Evolutionary conservation across 2,888 invertebrate species (phyloP), one percentile per base, ranked within the genome.

Genomic region (Carcina quercana): DNA sequence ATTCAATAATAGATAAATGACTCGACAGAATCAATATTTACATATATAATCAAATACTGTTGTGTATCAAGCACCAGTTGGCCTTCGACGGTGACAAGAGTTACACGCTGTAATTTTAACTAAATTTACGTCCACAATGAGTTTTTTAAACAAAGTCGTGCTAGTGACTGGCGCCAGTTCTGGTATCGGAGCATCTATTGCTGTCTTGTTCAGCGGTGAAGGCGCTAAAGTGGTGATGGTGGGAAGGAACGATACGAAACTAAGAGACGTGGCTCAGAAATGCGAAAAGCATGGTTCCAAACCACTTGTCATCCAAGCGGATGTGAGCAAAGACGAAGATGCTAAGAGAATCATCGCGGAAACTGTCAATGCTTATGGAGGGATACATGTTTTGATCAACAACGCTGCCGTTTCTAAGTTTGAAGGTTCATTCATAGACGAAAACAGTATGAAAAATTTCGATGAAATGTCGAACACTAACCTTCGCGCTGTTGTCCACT

Each of bases 111-210:
- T n/a, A n/a, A n/a, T n/a, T n/a, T n/a, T n/a, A n/a, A n/a, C n/a
- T n/a, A n/a, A n/a, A n/a, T n/a, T n/a, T n/a, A n/a, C n/a, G n/a
- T n/a, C n/a, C n/a, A n/a, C n/a, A n/a, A 39, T 39, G 39, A 36
- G 34, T 36, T 36, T 36, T 13, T 6, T 58, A 20, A 74, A 74
- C n/a, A 85, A 86, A 66, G 78, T 85, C 2, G 64, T 80, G 5
- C 51, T 86, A n/a, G 68, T 85, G 14, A 85, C 85, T 1, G 89
- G 89, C 13, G 87, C 88, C 1, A 87, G 87, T 52, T 88, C 88
- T 6, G 89, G 90, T 1, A 90, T 90, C 35, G 90, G 90, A 2
- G 84, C 86, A 2, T 86, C 84, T 4, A 80, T 88, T 1, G 88
- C 89, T 1, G 38, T 86, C 0, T 75, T 86, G 34, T 87, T 90